Conservation (phyloP, 2,797 vertebrate genomes). For the Pterois miles region DNA sequence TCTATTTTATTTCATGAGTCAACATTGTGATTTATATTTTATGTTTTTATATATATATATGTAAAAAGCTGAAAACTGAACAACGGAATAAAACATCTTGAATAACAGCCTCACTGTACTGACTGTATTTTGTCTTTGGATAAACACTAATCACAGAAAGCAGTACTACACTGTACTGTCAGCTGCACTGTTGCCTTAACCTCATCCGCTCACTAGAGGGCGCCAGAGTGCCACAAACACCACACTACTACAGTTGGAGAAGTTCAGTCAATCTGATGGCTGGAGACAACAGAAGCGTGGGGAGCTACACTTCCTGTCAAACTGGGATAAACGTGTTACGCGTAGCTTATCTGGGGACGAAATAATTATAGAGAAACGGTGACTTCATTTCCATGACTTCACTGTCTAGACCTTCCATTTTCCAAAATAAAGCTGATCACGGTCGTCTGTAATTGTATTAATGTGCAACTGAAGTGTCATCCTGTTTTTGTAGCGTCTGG, state of each 20-base stretch:
- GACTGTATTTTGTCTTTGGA: neutral
- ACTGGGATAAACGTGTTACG: neutral
- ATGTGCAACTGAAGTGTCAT: slow-evolving; percentile 7
- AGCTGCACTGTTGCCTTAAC: neutral
- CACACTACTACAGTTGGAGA: too few relatives aligned
- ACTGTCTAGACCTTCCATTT: slow-evolving; percentile 23
- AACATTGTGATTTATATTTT: slow-evolving; percentile 29
- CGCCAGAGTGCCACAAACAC: slow-evolving; percentile 1
- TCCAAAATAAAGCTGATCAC: slow-evolving; percentile 27
- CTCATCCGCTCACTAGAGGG: slow-evolving; percentile 33
- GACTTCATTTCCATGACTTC: slow-evolving; percentile 51
- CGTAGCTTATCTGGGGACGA: slow-evolving; percentile 21
- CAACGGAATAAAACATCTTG: slow-evolving; percentile 55
- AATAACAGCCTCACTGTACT: neutral
- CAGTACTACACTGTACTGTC: too few relatives aligned
- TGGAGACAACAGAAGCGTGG: too few relatives aligned
- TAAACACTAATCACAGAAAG: neutral
- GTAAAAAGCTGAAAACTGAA: slow-evolving; percentile 63
- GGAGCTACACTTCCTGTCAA: neutral
- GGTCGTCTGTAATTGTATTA: neutral
- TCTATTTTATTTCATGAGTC: slow-evolving; percentile 20
- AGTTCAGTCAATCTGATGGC: neutral
- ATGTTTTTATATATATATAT: slow-evolving; percentile 38
- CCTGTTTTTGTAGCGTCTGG: neutral
- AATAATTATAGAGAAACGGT: neutral